Percentiles rank a stretch among this genome's conserved stretches.
These are phyloP conservation scores for Fundulus diaphanus DNA, from an alignment of 2,797 vertebrate species.

Conservation along the genomic window DNA sequence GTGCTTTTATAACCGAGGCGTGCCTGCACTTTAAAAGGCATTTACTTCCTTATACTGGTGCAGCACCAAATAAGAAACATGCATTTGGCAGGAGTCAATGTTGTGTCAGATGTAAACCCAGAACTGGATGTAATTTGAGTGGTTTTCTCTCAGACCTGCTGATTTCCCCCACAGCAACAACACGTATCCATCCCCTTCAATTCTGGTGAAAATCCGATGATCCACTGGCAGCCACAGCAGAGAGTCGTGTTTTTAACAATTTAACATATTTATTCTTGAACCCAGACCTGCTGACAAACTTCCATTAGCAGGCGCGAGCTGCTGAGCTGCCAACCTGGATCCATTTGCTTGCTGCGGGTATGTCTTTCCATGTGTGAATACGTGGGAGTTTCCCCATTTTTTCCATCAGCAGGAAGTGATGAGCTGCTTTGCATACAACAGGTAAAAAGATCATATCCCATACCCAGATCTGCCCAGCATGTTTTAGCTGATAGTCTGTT, in stretches of 20 bases:
- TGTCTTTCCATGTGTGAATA: conserved; percentile 7
- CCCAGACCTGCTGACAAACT: too few relatives aligned
- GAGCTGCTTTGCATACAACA: conserved; percentile 43
- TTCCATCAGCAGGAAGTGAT: conserved; percentile 57
- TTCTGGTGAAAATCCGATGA: neutral
- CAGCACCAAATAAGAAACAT: neutral
- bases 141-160: neutral
- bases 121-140: neutral
- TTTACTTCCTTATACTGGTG: neutral
- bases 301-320: too few relatives aligned
- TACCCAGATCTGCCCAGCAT: neutral
- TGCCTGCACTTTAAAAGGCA: neutral
- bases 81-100: neutral
- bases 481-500: neutral
- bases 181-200: neutral
- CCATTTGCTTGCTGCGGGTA: neutral
- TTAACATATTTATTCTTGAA: neutral
- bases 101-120: neutral
- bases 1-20: neutral
- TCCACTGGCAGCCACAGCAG: neutral
- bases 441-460: conserved; percentile 16
- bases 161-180: neutral
- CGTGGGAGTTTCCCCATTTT: conserved; percentile 55
- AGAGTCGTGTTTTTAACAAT: neutral
- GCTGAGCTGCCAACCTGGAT: neutral